phyloP scores from a whole-genome alignment of 2,888 invertebrate species.

The Julus scandinavius region DNA sequence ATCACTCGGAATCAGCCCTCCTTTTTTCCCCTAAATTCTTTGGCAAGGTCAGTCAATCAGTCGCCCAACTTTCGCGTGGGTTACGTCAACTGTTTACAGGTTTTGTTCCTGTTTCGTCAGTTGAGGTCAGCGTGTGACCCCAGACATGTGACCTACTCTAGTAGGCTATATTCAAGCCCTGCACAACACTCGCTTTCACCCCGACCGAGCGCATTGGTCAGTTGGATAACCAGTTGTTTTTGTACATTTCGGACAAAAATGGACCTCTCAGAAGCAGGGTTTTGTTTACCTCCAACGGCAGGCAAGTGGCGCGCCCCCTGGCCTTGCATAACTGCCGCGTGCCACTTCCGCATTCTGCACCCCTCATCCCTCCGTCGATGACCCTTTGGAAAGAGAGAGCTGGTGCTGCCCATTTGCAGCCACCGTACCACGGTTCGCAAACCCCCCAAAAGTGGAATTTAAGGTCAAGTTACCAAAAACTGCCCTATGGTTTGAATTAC shows the following conservation, averaged over 20 bases:
- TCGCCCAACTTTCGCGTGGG: no score
- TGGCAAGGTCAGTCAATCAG: no score
- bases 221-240: not conserved
- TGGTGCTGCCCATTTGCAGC: not conserved
- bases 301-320: not conserved
- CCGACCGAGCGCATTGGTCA: not conserved
- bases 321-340: not conserved
- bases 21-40: no score
- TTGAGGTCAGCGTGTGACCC: not conserved
- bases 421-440: not conserved
- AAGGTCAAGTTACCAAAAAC: not conserved
- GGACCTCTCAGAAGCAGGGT: not conserved
- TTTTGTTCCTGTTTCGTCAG: no score
- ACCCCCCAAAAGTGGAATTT: no score
- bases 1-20: no score
- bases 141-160: not conserved
- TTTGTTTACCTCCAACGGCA: not conserved
- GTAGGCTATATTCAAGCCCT: not conserved
- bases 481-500: slow-evolving; percentile 8
- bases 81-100: no score
- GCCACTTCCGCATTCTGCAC: not conserved
- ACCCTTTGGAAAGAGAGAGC: not conserved
- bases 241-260: not conserved
- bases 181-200: not conserved
- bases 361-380: not conserved